A percentile compares a stretch with the other conserved stretches of the same genome.
These are phyloP conservation scores for Taphrorychus bicolor DNA, from an alignment of 2,888 invertebrate genomes.

Conservation along the genomic window DNA sequence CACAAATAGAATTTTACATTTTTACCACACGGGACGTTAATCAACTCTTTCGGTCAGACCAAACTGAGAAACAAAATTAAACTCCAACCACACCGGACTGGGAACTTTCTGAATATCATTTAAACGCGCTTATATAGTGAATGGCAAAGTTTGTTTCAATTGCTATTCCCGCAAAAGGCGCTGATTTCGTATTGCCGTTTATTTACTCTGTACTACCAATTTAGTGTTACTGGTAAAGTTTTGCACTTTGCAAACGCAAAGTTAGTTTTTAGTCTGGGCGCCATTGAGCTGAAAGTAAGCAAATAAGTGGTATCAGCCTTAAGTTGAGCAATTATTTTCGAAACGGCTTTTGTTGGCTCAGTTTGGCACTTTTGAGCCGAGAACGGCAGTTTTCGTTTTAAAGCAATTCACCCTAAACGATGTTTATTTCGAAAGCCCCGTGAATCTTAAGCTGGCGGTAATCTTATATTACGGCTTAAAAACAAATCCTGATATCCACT, in stretches of 20 bases:
- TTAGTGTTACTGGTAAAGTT: conserved; percentile 5
- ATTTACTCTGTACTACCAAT: conserved; percentile 3
- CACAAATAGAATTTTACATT: neutral
- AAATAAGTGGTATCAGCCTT: conserved; percentile 2
- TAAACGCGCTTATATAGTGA: conserved; percentile 14
- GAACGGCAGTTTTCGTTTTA: neutral
- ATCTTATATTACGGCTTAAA: neutral
- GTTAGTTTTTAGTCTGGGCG: neutral
- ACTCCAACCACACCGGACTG: conserved; percentile 13
- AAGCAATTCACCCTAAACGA: neutral
- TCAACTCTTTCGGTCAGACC: conserved; percentile 4
- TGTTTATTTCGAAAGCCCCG: neutral
- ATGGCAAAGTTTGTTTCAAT: conserved; percentile 17
- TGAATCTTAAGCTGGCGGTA: neutral
- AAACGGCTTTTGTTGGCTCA: conserved; percentile 2
- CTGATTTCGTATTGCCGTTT: conserved; percentile 6
- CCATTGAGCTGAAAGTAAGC: conserved; percentile 1
- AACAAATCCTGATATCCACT: neutral
- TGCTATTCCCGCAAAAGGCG: neutral
- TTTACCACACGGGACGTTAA: conserved; percentile 2
- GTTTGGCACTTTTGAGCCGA: neutral
- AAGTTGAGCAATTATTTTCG: neutral
- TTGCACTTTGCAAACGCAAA: conserved; percentile 2
- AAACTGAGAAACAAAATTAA: conserved; percentile 14
- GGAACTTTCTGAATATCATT: conserved; percentile 13